These are phyloP conservation scores for Megastigmus dorsalis DNA, from an alignment of 2,888 invertebrate species.

Conservation along the genomic window DNA sequence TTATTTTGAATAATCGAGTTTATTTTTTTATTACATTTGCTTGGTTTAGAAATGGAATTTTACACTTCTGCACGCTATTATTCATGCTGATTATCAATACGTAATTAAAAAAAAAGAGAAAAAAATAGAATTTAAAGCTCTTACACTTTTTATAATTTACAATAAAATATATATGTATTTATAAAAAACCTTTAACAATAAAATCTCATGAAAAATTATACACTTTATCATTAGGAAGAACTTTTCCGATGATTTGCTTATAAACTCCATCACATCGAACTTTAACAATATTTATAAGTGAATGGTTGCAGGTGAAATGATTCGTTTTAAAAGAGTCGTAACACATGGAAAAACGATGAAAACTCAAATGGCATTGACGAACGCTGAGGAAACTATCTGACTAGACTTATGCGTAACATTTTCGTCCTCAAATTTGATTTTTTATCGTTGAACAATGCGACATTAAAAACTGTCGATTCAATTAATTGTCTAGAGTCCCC, in stretches of 20 bases:
- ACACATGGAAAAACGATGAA: constrained; percentile 13
- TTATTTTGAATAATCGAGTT: constrained; percentile 27
- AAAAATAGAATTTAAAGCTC: constrained; percentile 9
- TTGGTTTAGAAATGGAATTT: constrained; percentile 14
- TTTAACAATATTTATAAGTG: constrained; percentile 42
- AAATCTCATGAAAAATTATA: constrained; percentile 45
- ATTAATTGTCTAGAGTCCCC: too few species aligned
- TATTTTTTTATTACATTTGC: constrained; percentile 15
- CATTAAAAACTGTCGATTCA: constrained; percentile 1
- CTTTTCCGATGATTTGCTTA: not conserved
- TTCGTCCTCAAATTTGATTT: constrained; percentile 1
- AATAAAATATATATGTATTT: constrained; percentile 23
- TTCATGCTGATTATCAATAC: not conserved
- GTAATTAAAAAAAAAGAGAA: constrained; percentile 6
- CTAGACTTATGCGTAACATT: constrained; percentile 25
- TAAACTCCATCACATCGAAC: constrained; percentile 31
- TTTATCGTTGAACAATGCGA: constrained; percentile 4
- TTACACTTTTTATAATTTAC: constrained; percentile 31
- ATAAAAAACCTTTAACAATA: constrained; percentile 46
- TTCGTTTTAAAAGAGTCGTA: constrained; percentile 3
- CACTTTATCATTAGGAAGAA: not conserved
- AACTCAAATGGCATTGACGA: constrained; percentile 29
- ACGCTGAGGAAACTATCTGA: constrained; percentile 25
- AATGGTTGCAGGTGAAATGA: not conserved
- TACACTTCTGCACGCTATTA: constrained; percentile 4